These are phyloP conservation scores for Drepana falcataria DNA, from an alignment of 2,888 invertebrate genomes.

Conservation along the genomic window DNA sequence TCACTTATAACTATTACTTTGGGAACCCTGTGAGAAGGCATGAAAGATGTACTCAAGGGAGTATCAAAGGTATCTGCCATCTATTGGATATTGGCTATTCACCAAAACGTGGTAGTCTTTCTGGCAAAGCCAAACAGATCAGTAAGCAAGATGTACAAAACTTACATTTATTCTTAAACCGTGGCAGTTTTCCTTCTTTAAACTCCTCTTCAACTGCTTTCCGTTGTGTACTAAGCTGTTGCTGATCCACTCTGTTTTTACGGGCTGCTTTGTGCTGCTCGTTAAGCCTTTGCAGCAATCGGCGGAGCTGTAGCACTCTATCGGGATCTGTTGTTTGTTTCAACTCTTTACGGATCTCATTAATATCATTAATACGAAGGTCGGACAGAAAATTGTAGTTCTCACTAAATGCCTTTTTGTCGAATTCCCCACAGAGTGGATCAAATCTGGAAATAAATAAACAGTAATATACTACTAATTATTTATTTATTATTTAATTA, in stretches of 20 bases:
- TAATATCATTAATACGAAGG: constrained; percentile 84
- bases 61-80: too few species aligned
- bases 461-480: background rate
- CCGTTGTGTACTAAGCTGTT: constrained; percentile 76
- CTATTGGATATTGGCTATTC: too few species aligned
- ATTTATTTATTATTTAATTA: too few species aligned
- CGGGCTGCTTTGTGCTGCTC: constrained; percentile 86
- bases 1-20: too few species aligned
- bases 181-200: constrained; percentile 84
- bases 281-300: constrained; percentile 85
- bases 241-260: constrained; percentile 74
- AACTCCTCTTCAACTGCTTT: constrained; percentile 72
- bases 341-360: constrained; percentile 80
- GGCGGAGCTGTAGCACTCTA: constrained; percentile 81
- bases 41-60: too few species aligned
- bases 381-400: constrained; percentile 89
- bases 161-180: constrained; percentile 77
- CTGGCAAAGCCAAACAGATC: too few species aligned
- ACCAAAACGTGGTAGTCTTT: too few species aligned
- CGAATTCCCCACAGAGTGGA: constrained; percentile 87
- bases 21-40: too few species aligned
- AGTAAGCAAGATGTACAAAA: constrained; percentile 3
- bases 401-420: constrained; percentile 84
- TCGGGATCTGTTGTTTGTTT: constrained; percentile 80
- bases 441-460: constrained; percentile 82